A percentile compares a stretch with the other conserved stretches of the same genome.
Conservation (phyloP, 92 coral and sea anemone species). For the Porites lobata region DNA sequence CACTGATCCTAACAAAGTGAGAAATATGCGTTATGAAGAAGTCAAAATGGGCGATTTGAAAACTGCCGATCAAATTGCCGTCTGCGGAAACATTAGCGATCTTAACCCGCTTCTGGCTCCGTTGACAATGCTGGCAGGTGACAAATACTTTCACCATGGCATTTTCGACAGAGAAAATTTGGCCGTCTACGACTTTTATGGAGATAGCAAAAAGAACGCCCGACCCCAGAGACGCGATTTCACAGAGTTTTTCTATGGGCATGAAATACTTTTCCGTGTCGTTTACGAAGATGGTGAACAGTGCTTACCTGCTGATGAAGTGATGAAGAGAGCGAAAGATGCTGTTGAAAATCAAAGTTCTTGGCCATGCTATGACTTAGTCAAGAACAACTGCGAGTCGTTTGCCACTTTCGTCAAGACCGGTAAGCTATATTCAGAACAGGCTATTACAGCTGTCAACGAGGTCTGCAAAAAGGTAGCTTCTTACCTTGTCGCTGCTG, state of each 20-base stretch:
- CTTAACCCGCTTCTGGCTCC: not conserved
- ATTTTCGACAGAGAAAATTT: not conserved
- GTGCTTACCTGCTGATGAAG: not conserved
- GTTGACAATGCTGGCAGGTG: not conserved
- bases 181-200: not conserved
- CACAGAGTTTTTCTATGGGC: not conserved
- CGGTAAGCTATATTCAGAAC: not conserved
- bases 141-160: slow-evolving; percentile 16
- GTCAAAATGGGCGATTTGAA: not conserved
- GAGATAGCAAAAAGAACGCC: not conserved
- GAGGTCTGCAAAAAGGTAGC: too few relatives aligned
- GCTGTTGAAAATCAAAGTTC: not conserved
- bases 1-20: too few relatives aligned
- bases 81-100: not conserved
- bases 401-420: slow-evolving; percentile 30
- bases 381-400: slow-evolving; percentile 30
- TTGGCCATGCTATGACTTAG: slow-evolving; percentile 1
- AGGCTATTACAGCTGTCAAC: not conserved
- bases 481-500: too few relatives aligned
- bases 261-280: not conserved
- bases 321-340: not conserved
- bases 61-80: not conserved
- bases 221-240: not conserved
- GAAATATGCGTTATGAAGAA: too few relatives aligned
- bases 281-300: not conserved